phyloP scores from a whole-genome alignment of 2,797 vertebrate species.

The Myoxocephalus aenaeus region DNA sequence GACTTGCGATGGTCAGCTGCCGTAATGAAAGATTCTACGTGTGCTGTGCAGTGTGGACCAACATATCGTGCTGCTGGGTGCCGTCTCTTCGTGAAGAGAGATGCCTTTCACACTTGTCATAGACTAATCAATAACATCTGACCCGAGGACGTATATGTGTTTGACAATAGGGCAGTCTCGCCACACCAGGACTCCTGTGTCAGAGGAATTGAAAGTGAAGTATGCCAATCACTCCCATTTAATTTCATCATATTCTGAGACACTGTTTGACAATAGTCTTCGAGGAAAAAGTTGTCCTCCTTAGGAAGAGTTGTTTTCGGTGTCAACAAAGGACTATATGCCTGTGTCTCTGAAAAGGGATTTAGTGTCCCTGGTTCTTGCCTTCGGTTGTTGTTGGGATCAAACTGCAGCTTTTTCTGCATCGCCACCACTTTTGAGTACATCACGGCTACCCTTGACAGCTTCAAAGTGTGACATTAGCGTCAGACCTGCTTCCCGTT shows the following conservation, averaged over 20 bases:
- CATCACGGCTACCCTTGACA: slow-evolving; percentile 65
- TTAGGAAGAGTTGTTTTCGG: neutral
- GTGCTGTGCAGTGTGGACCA: slow-evolving; percentile 21
- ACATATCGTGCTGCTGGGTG: slow-evolving; percentile 43
- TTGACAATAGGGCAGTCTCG: slow-evolving; percentile 20
- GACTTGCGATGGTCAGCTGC: slow-evolving; percentile 20
- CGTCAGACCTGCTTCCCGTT: slow-evolving; percentile 56
- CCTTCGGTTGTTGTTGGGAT: slow-evolving; percentile 41
- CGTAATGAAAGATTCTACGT: slow-evolving; percentile 27
- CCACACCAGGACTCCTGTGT: slow-evolving; percentile 23
- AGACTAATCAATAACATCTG: slow-evolving; percentile 68
- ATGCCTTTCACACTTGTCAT: slow-evolving; percentile 78
- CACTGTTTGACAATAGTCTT: slow-evolving; percentile 4
- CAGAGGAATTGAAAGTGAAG: slow-evolving; percentile 41
- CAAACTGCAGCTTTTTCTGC: slow-evolving; percentile 34
- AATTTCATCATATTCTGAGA: slow-evolving; percentile 18
- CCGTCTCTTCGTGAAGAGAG: slow-evolving; percentile 50
- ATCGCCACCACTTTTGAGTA: slow-evolving; percentile 28
- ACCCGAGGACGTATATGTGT: slow-evolving; percentile 43
- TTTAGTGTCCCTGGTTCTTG: slow-evolving; percentile 19
- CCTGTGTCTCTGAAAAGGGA: slow-evolving; percentile 10
- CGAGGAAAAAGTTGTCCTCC: neutral
- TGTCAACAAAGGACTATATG: neutral
- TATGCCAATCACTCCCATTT: slow-evolving; percentile 35
- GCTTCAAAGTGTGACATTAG: slow-evolving; percentile 70